Conservation (phyloP, 2,113 vertebrate genomes). For the Propithecus coquereli region DNA sequence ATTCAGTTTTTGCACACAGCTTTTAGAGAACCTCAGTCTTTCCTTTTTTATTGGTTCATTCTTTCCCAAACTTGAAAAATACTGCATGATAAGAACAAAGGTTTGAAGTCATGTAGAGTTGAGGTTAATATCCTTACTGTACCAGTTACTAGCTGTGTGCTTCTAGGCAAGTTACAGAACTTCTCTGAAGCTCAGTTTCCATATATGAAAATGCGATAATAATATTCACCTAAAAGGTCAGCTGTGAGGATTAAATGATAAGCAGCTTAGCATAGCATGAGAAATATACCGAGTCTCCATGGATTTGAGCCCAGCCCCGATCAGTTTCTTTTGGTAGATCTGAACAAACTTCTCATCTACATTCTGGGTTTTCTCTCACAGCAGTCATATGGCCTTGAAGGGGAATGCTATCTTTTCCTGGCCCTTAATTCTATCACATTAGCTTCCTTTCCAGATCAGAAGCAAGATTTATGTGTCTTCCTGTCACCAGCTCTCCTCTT, state of each 20-base stretch:
- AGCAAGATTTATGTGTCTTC: not conserved
- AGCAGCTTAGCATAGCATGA: not conserved
- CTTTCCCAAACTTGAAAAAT: conserved; percentile 11
- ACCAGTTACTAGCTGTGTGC: not conserved
- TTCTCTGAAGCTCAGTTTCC: not conserved
- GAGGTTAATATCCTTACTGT: not conserved
- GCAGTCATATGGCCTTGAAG: not conserved
- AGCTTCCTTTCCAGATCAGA: not conserved
- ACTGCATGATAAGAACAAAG: not conserved
- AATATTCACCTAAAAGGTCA: not conserved
- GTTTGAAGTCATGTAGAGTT: not conserved
- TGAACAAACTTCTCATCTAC: not conserved
- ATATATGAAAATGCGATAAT: not conserved
- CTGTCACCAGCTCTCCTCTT: not conserved
- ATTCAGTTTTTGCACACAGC: not conserved
- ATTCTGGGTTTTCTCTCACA: not conserved
- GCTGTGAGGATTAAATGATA: not conserved
- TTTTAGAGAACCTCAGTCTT: not conserved
- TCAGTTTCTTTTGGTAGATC: not conserved
- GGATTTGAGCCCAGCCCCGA: not conserved
- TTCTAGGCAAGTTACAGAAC: not conserved
- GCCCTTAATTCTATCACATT: not conserved
- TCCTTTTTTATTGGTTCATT: not conserved
- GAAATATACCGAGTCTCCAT: not conserved
- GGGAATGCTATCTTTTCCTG: not conserved